Base-by-base conservation (phyloP, 2,113 vertebrate species). In the Gnathonemus longibarbis region DNA sequence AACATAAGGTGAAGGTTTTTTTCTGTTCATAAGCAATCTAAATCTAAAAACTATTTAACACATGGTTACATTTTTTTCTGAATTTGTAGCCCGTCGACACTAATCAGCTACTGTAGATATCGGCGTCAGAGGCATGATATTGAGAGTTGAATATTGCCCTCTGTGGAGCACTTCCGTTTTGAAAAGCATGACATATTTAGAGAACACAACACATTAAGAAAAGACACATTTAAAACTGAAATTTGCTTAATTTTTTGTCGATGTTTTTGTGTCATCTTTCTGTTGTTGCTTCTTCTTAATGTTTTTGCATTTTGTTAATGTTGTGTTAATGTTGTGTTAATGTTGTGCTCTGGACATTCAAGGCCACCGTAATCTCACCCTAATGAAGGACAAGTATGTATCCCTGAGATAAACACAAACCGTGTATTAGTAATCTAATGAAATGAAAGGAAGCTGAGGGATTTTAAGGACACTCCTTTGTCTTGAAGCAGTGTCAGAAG, bases 381-480 rank as follows among this genome's bases (percentile, higher is more conserved):
- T 17, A 77, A 77, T 15, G 31, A 31, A 15, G 31, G 39, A 35
- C 13, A 17, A 17, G 31, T 74, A 17, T 1, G 3, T 77, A 77
- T 15, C 70, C 31, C 70, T 39, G 31, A 15, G 17, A 80, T 80
- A 80, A 80, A 80, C 35, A 42, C 31, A 77, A 77, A 6, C 17
- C 2, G 9, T 11, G 3, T 66, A 31, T 80, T 80, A 80, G 35
- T 42, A 7, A 80, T 74, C 10, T 15, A 74, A 21, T 77, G 31
- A 77, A 15, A 77, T 80, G 31, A 80, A 15, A 42, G 11, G 48
- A n/a, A n/a, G 84, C 21, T 0, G n/a, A 49, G 48, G 84, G 84
- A 86, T 49, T 48, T 86, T 86, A 49, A 80, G 35, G 74, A 80
- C 35, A 86, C 84, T 86, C 42, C 83, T 84, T 84, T 45, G 39